phyloP scores from a whole-genome alignment of 2,888 invertebrate genomes.

The Parelbella ahira region DNA sequence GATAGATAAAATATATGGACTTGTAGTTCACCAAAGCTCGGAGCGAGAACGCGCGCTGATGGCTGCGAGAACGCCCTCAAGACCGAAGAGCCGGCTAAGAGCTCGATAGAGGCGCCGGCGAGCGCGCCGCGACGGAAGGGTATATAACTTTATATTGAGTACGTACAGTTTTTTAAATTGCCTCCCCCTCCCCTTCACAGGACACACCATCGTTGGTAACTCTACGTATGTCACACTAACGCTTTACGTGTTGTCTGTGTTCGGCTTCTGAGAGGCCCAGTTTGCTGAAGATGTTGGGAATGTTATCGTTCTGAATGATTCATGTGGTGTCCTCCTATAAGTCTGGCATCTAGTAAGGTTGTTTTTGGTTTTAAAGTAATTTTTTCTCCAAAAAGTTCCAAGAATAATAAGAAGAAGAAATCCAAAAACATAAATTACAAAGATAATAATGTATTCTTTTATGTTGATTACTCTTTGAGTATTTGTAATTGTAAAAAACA shows the following conservation, averaged over 20 bases:
- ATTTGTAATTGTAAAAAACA: no score
- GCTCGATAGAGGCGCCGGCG: conserved; percentile 34
- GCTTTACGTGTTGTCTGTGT: conserved; percentile 20
- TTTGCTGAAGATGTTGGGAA: no score
- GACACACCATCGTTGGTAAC: conserved; percentile 21
- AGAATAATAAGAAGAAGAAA: no score
- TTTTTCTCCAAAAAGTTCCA: no score
- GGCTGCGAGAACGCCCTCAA: conserved; percentile 56
- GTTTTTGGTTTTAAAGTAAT: no score
- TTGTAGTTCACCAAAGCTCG: conserved; percentile 61
- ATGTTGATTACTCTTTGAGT: no score
- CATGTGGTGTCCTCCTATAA: no score
- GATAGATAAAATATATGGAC: no score
- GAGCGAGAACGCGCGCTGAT: conserved; percentile 65
- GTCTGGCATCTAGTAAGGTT: no score
- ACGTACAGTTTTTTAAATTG: conserved; percentile 21
- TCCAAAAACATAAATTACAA: no score
- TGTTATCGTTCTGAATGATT: no score
- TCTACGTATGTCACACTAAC: conserved; percentile 20
- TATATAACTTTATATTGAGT: conserved; percentile 40
- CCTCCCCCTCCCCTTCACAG: conserved; percentile 14
- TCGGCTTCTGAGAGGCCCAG: conserved; percentile 8
- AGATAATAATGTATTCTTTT: no score
- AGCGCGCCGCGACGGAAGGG: conserved; percentile 57
- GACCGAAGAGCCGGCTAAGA: conserved; percentile 38